Conservation (phyloP, 2,888 invertebrate species). For the Latrodectus elegans region DNA sequence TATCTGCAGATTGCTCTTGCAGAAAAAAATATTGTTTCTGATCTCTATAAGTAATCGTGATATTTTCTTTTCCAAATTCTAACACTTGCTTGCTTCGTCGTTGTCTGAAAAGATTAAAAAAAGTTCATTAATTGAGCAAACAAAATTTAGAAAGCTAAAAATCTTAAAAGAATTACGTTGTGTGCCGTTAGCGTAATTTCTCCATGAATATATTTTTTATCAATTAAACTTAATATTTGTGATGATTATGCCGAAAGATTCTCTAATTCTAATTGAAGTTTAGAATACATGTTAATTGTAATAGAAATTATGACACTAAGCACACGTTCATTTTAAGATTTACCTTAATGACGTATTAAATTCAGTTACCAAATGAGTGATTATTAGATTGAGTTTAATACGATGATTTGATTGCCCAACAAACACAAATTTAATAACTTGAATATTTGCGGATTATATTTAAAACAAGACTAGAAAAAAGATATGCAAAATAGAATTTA, state of each 20-base stretch:
- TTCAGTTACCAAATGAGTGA: too few relatives aligned
- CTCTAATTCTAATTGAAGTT: neutral
- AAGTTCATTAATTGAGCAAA: neutral
- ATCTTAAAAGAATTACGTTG: neutral
- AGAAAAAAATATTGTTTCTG: slow-evolving; percentile 42
- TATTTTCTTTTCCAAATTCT: slow-evolving; percentile 28
- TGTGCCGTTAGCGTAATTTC: too few relatives aligned
- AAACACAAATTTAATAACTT: too few relatives aligned
- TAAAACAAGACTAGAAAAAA: too few relatives aligned
- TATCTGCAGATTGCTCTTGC: slow-evolving; percentile 11
- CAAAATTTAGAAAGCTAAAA: neutral
- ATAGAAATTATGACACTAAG: too few relatives aligned
- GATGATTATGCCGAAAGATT: neutral
- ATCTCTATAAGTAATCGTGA: slow-evolving; percentile 60
- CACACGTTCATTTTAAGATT: too few relatives aligned
- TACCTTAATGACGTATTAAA: too few relatives aligned
- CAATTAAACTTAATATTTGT: neutral
- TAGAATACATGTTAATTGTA: neutral
- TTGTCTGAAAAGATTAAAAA: slow-evolving; percentile 48
- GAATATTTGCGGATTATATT: too few relatives aligned
- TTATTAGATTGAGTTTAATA: too few relatives aligned
- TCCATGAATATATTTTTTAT: neutral
- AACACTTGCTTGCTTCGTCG: slow-evolving; percentile 68
- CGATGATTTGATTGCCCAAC: too few relatives aligned
- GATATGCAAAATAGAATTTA: too few relatives aligned